Evolutionary conservation across 35 echinoderm and acorn worm species (phyloP).

Genomic region (Diadema setosum): DNA sequence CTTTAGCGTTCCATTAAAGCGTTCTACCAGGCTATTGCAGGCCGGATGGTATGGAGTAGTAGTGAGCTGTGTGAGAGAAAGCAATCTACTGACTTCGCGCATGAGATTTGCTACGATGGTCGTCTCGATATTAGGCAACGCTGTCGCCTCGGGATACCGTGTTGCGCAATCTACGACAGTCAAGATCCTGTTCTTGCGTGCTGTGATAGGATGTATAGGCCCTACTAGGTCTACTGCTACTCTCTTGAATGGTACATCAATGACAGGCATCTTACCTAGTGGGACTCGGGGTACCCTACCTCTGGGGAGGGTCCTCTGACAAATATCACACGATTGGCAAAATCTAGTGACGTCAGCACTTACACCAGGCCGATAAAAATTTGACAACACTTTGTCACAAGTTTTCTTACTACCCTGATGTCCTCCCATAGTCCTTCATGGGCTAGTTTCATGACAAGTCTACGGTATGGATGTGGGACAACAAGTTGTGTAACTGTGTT

Average conservation of each 20-base stretch:
- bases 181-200: slow-evolving; percentile 4
- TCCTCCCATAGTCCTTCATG: slow-evolving; percentile 36
- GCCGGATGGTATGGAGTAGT: slow-evolving; percentile 75
- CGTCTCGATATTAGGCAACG: slow-evolving; percentile 14
- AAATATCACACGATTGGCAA: slow-evolving; percentile 49
- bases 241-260: slow-evolving; percentile 26
- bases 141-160: slow-evolving; percentile 17
- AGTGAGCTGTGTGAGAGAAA: slow-evolving; percentile 11
- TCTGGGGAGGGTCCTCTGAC: slow-evolving; percentile 19
- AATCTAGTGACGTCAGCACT: slow-evolving; percentile 35
- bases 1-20: slow-evolving; percentile 71
- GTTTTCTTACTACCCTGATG: slow-evolving; percentile 53
- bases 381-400: background rate
- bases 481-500: slow-evolving; percentile 13
- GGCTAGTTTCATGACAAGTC: slow-evolving; percentile 6
- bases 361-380: slow-evolving; percentile 57
- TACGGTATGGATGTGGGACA: slow-evolving; percentile 26
- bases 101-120: slow-evolving; percentile 40
- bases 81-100: slow-evolving; percentile 9
- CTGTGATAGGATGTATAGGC: slow-evolving; percentile 23
- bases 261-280: slow-evolving; percentile 44
- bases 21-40: slow-evolving; percentile 60
- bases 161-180: slow-evolving; percentile 30
- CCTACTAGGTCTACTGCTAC: slow-evolving; percentile 42
- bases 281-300: slow-evolving; percentile 32